Conservation (phyloP, 2,888 invertebrate genomes). For the Lutraria lutraria region DNA sequence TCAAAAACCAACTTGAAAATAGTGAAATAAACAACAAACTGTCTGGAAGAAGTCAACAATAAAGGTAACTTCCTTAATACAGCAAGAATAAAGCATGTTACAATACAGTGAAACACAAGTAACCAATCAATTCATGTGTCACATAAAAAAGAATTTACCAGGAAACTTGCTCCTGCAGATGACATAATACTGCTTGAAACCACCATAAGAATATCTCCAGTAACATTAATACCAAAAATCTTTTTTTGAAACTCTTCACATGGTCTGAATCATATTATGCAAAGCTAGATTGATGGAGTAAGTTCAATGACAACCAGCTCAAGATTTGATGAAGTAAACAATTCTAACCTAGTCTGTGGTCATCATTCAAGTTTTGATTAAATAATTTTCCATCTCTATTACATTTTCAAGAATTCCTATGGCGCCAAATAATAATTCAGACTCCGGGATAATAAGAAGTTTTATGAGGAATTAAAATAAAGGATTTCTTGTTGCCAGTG, state of each 20-base stretch:
- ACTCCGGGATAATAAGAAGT: too few species aligned
- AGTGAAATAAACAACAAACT: too few species aligned
- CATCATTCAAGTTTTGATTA: too few species aligned
- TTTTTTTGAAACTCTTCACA: not conserved
- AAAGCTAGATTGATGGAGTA: not conserved
- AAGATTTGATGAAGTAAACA: too few species aligned
- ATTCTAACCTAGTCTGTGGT: too few species aligned
- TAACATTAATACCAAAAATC: not conserved
- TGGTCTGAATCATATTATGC: not conserved
- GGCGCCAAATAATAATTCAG: too few species aligned
- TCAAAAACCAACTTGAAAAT: too few species aligned
- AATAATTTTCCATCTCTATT: too few species aligned
- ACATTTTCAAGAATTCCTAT: too few species aligned
- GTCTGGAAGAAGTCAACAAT: too few species aligned
- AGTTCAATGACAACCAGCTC: not conserved
- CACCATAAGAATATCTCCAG: not conserved
- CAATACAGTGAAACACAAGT: not conserved
- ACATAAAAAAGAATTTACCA: conserved; percentile 9
- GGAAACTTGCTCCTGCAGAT: not conserved
- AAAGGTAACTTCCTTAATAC: not conserved
- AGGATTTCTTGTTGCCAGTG: too few species aligned
- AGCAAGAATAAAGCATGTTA: not conserved
- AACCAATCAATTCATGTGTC: conserved; percentile 10
- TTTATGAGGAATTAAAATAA: too few species aligned
- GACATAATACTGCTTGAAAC: not conserved